Conservation (phyloP, 2,888 invertebrate genomes). For the Romanomermis culicivorax region DNA sequence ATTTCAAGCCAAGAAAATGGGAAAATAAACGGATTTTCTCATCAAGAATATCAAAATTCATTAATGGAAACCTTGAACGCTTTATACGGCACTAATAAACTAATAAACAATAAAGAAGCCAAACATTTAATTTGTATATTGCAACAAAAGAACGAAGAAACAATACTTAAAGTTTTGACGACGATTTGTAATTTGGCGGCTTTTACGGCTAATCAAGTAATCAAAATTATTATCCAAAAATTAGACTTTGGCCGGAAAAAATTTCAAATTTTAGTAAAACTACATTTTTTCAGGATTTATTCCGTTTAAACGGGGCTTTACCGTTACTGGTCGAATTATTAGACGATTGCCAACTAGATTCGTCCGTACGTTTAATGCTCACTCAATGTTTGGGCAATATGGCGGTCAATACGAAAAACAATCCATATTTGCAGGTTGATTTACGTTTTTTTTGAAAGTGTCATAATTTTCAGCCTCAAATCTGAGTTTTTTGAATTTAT, state of each 20-base stretch:
- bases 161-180: slow-evolving; percentile 34
- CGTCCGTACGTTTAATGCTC: slow-evolving; percentile 31
- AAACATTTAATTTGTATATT: background rate
- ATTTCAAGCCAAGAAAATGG: no score
- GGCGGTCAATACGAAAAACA: slow-evolving; percentile 36
- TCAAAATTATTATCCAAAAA: background rate
- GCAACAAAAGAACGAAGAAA: slow-evolving; percentile 19
- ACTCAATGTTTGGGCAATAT: slow-evolving; percentile 37
- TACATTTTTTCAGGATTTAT: slow-evolving; percentile 30
- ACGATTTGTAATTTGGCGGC: slow-evolving; percentile 36
- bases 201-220: slow-evolving; percentile 36
- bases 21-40: background rate
- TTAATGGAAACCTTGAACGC: background rate
- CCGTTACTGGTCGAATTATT: slow-evolving; percentile 33
- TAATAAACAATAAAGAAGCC: background rate
- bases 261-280: no score
- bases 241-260: background rate
- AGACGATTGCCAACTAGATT: slow-evolving; percentile 25
- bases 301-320: slow-evolving; percentile 36
- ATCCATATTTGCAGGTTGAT: slow-evolving; percentile 34
- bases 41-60: background rate
- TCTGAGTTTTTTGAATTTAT: no score
- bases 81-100: slow-evolving; percentile 1
- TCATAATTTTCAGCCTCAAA: no score
- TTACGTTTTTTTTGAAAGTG: background rate